Conservation (phyloP, 2,888 invertebrate species). For the Temnothorax rugatulus region DNA sequence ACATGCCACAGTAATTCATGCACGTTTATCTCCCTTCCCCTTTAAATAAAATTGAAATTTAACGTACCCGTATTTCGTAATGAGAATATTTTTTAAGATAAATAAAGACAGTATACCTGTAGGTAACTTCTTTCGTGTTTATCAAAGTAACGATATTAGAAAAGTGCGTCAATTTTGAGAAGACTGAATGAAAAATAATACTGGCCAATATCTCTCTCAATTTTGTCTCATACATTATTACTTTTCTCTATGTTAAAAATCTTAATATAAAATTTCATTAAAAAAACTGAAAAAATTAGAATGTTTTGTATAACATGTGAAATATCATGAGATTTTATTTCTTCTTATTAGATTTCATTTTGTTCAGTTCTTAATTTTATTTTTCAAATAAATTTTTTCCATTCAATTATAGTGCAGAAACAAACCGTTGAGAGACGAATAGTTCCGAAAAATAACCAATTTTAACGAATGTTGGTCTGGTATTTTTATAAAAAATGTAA, state of each 20-base stretch:
- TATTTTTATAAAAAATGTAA: slow-evolving; percentile 27
- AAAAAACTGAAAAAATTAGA: background rate
- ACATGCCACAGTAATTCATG: slow-evolving; percentile 49
- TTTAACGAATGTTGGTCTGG: background rate
- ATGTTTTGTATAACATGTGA: background rate
- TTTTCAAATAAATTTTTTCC: background rate
- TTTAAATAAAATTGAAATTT: slow-evolving; percentile 27
- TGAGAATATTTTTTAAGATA: slow-evolving; percentile 22
- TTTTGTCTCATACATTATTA: background rate
- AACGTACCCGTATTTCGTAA: slow-evolving; percentile 49
- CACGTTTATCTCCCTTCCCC: background rate
- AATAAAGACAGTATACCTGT: background rate
- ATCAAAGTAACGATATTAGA: slow-evolving; percentile 14
- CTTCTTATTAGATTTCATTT: too few species aligned
- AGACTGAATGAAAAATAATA: slow-evolving; percentile 18
- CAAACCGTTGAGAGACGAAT: background rate
- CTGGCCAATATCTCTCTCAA: background rate
- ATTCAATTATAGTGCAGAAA: background rate
- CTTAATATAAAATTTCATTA: background rate
- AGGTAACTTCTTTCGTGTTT: background rate
- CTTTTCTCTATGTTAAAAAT: background rate
- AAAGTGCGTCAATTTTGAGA: background rate
- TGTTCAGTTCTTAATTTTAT: background rate
- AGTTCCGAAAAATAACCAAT: slow-evolving; percentile 8
- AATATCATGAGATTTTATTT: background rate